phyloP scores from a whole-genome alignment of 2,113 vertebrate species.

The Seriola quinqueradiata region DNA sequence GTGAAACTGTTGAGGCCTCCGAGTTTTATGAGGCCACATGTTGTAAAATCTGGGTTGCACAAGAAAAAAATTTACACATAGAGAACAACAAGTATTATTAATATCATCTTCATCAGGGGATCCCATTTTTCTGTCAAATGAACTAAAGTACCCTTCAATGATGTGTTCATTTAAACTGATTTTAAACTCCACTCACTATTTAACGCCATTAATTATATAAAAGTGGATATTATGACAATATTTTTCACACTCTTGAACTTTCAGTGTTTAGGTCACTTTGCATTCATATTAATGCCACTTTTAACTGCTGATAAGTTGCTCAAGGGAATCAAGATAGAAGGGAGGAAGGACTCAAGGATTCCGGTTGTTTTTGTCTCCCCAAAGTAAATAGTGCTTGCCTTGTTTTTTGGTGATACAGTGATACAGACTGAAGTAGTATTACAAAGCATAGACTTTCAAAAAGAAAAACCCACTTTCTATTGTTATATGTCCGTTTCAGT shows the following conservation, averaged over 20 bases:
- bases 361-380: background rate
- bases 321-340: background rate
- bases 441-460: slow-evolving; percentile 12
- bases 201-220: background rate
- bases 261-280: too few species aligned
- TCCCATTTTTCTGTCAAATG: background rate
- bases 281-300: too few species aligned
- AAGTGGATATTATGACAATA: background rate
- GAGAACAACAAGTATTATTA: background rate
- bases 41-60: background rate
- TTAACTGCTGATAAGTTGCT: background rate
- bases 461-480: slow-evolving; percentile 18
- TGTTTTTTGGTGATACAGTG: slow-evolving; percentile 1
- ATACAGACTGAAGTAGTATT: background rate
- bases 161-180: background rate
- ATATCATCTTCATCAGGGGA: background rate
- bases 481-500: slow-evolving; percentile 31
- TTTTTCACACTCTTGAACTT: background rate
- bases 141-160: background rate
- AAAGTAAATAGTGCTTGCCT: background rate
- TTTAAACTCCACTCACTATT: too few species aligned
- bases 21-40: background rate
- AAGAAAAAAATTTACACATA: background rate
- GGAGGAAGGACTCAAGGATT: background rate
- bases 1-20: background rate